Percentiles rank a stretch among this genome's conserved stretches.
Evolutionary conservation across 2,113 vertebrate species (phyloP).

Genomic region (Chloropsis cyanopogon): DNA sequence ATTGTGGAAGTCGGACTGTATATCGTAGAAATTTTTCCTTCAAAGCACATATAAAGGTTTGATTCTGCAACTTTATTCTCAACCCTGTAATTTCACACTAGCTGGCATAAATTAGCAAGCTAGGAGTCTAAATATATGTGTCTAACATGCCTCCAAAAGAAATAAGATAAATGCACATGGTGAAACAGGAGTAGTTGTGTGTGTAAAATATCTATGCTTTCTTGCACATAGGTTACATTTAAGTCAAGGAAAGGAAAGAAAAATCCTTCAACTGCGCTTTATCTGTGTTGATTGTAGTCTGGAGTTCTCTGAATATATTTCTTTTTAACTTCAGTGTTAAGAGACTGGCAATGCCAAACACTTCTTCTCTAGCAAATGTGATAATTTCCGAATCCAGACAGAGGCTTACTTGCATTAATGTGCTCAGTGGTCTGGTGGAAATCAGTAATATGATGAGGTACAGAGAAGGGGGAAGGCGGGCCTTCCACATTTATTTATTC

Average conservation of each 20-base stretch:
- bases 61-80: conserved; percentile 48
- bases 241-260: background rate
- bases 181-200: background rate
- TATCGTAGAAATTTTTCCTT: background rate
- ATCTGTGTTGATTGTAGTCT: conserved; percentile 3
- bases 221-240: conserved; percentile 3
- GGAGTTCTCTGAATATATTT: conserved; percentile 8
- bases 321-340: background rate
- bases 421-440: conserved; percentile 37
- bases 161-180: conserved; percentile 24
- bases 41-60: conserved; percentile 37
- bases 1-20: background rate
- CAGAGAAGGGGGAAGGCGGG: background rate
- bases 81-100: conserved; percentile 62
- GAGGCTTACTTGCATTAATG: conserved; percentile 37
- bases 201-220: conserved; percentile 20
- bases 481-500: conserved; percentile 54
- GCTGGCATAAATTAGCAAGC: conserved; percentile 66
- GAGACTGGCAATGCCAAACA: conserved; percentile 27
- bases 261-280: conserved; percentile 44
- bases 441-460: conserved; percentile 29
- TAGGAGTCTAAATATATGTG: conserved; percentile 52
- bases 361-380: conserved; percentile 6
- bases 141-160: conserved; percentile 50
- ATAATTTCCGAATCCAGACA: conserved; percentile 35